phyloP scores from a whole-genome alignment of 2,113 vertebrate species.

The Daubentonia madagascariensis region DNA sequence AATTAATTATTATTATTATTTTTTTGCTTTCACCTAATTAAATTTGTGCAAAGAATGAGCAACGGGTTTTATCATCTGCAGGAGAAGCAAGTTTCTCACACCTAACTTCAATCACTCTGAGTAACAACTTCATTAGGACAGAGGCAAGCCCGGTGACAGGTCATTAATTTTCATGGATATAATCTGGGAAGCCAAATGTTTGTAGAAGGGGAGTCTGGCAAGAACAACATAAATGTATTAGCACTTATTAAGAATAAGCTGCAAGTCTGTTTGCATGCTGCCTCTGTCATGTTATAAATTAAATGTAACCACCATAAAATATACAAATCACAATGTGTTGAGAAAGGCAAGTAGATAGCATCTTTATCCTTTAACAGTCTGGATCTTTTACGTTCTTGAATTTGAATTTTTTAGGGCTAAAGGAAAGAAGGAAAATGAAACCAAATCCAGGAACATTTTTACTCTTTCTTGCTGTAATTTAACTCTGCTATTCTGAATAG shows the following conservation, averaged over 20 bases:
- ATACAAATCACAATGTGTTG: not conserved
- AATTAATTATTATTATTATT: constrained; percentile 83
- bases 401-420: not conserved
- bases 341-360: not conserved
- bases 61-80: constrained; percentile 68
- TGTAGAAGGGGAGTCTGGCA: constrained; percentile 64
- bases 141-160: constrained; percentile 69
- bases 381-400: not conserved
- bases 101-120: constrained; percentile 78
- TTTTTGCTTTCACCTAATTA: constrained; percentile 81
- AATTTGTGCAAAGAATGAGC: constrained; percentile 77
- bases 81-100: constrained; percentile 75
- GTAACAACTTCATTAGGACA: constrained; percentile 78
- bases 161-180: constrained; percentile 82
- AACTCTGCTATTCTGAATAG: not conserved
- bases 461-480: not conserved
- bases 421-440: constrained; percentile 4
- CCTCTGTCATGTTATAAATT: constrained; percentile 66
- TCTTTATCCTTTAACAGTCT: not conserved
- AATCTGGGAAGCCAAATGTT: constrained; percentile 76
- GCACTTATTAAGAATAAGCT: constrained; percentile 75
- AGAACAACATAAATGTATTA: constrained; percentile 60
- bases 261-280: constrained; percentile 47
- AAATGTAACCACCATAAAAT: constrained; percentile 33
- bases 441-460: not conserved